A percentile compares a stretch with the other conserved stretches of the same genome.
These are phyloP conservation scores for Drosophila littoralis DNA, from an alignment of 1,140 invertebrate species.

Conservation along the genomic window DNA sequence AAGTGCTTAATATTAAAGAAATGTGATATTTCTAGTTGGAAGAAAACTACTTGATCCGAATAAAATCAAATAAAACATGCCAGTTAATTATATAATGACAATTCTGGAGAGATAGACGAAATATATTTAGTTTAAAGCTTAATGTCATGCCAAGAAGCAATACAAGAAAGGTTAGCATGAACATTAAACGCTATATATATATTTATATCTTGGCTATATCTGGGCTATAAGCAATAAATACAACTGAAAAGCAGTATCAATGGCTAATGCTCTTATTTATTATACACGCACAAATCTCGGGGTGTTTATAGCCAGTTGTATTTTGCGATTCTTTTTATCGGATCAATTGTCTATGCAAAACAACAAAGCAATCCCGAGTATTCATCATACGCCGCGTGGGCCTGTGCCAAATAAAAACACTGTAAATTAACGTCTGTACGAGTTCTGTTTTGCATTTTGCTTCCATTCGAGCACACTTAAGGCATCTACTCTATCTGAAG, in stretches of 20 bases:
- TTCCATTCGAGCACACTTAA: conserved; percentile 32
- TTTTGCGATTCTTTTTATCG: conserved; percentile 21
- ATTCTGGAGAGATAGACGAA: no score
- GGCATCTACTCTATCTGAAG: conserved; percentile 23
- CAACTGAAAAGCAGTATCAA: not conserved
- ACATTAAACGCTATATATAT: not conserved
- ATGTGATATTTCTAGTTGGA: no score
- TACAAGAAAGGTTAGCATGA: not conserved
- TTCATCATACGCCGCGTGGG: conserved; percentile 50
- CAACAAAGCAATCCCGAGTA: conserved; percentile 24
- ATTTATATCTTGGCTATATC: not conserved
- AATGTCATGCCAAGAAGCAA: not conserved
- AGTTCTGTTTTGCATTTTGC: conserved; percentile 13
- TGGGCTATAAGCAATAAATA: not conserved
- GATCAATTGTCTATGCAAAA: conserved; percentile 25
- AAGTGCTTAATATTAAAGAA: no score
- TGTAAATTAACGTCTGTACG: conserved; percentile 21
- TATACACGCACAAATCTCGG: not conserved
- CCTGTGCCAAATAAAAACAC: conserved; percentile 7
- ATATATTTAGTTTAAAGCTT: not conserved
- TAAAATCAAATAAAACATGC: no score
- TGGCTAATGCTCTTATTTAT: not conserved
- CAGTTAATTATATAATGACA: no score
- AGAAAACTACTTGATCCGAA: no score
- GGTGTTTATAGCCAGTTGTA: conserved; percentile 17